Percentiles rank a stretch among this genome's conserved stretches.
Conservation (phyloP, 2,113 vertebrate genomes). For the Hemichromis elongatus region DNA sequence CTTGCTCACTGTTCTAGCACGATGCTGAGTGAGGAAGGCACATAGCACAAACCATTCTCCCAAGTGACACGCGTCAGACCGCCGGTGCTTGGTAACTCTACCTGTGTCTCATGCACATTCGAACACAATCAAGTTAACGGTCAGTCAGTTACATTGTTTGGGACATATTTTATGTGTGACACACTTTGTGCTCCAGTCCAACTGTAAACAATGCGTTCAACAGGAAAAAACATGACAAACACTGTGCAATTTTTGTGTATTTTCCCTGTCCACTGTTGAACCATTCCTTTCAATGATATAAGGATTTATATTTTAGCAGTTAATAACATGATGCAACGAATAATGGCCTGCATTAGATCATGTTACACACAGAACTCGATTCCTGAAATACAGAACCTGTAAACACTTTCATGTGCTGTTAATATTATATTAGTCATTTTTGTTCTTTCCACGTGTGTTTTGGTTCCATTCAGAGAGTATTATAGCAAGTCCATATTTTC, state of each 20-base stretch:
- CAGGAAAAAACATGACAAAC: background rate
- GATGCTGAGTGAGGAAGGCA: slow-evolving; percentile 62
- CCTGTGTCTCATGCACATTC: slow-evolving; percentile 3
- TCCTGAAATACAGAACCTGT: background rate
- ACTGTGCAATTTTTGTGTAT: background rate
- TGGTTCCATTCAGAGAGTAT: background rate
- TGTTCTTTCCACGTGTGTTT: background rate
- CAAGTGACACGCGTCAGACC: slow-evolving; percentile 11
- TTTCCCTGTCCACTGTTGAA: background rate
- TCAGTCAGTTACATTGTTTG: background rate
- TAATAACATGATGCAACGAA: background rate
- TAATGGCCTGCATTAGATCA: accelerated
- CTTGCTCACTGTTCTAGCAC: slow-evolving; percentile 43
- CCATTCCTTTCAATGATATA: background rate
- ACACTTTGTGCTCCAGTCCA: background rate
- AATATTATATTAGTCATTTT: background rate
- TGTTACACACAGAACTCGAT: background rate
- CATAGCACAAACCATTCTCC: slow-evolving; percentile 57
- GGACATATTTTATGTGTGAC: slow-evolving; percentile 7
- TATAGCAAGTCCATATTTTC: slow-evolving; percentile 41
- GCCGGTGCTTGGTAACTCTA: slow-evolving; percentile 11
- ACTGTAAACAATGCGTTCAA: background rate
- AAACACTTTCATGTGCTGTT: background rate
- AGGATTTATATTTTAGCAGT: background rate
- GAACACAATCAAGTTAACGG: slow-evolving; percentile 10